Evolutionary conservation across 2,888 invertebrate species (phyloP), one percentile per base, ranked within the genome.

Genomic region (Matsumyia berberina): DNA sequence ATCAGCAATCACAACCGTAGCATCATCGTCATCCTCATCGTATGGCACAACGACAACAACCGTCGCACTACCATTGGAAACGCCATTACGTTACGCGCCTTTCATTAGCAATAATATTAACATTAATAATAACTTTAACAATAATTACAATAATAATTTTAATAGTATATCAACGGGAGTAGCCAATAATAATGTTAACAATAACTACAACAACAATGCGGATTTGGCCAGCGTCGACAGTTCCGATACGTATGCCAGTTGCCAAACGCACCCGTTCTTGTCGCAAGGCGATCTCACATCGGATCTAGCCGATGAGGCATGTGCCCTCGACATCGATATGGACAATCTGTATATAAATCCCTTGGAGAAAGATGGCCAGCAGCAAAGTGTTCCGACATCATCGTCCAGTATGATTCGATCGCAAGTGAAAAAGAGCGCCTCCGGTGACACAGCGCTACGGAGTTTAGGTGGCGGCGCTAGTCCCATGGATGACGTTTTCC

Each of bases 181-280:
- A 35, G 87, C 78, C 64, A 88, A 86, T 76, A 90, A 89, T 83
- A 90, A 89, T 87, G 91, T 90, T 87, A 89, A 89, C 79, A 91
- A 92, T 86, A 90, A 90, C 76, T 92, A 89, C 79, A 91, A 91
- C 87, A 92, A 92, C 87, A 92, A 91, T 88, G 92, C 91, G 31
- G 93, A 94, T 86, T 88, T 93, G 89, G 94, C 93, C 86, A 94
- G 94, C 89, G 93, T 94, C 88, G 94, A 94, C 93, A 95, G 97
- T 93, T 96, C 97, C 90, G 98, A 98, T 93, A 98, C 98, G 88
- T 98, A 97, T 93, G 97, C 97, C 92, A 98, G 97, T 93, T 98
- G 98, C 93, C 96, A 97, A 93, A 98, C 98, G 90, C 97, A 98
- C 93, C 97, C 97, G 90, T 97, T 96, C 93, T 95, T 96, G 92